A percentile compares a stretch with the other conserved stretches of the same genome.
Conservation (phyloP, 2,888 invertebrate species). For the Phrixothrix hirtus region DNA sequence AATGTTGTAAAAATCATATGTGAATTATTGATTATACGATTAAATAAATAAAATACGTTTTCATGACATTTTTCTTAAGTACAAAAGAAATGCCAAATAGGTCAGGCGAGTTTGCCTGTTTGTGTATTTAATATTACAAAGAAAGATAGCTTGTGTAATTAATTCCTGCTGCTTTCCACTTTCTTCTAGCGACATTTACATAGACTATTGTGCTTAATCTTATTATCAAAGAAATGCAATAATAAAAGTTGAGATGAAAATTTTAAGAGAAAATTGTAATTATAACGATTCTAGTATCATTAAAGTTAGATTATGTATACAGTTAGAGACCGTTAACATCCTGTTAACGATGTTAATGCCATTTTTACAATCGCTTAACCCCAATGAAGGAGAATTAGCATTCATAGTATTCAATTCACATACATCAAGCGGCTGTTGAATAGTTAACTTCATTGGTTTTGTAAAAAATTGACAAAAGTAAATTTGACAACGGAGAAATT, state of each 20-base stretch:
- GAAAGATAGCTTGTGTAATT: neutral
- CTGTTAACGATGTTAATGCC: neutral
- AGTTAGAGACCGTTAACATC: neutral
- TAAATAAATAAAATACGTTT: no score
- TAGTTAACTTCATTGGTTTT: neutral
- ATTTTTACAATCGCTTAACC: neutral
- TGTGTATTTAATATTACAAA: no score
- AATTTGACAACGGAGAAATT: constrained; percentile 2
- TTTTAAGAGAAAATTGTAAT: neutral
- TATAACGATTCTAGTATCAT: neutral
- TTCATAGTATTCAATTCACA: constrained; percentile 4
- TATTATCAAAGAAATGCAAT: no score
- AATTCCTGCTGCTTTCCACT: neutral
- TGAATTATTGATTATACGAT: no score
- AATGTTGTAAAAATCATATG: no score
- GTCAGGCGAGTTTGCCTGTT: no score
- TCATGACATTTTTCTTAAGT: no score
- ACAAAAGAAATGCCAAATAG: no score
- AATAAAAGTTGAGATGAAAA: no score
- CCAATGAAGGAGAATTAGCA: neutral
- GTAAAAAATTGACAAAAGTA: constrained; percentile 6
- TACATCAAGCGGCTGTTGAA: constrained; percentile 3
- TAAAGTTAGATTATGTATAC: neutral
- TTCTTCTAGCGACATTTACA: no score
- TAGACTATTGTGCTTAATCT: no score